phyloP scores from a whole-genome alignment of 2,797 vertebrate species.

The Crocidura indochinensis region DNA sequence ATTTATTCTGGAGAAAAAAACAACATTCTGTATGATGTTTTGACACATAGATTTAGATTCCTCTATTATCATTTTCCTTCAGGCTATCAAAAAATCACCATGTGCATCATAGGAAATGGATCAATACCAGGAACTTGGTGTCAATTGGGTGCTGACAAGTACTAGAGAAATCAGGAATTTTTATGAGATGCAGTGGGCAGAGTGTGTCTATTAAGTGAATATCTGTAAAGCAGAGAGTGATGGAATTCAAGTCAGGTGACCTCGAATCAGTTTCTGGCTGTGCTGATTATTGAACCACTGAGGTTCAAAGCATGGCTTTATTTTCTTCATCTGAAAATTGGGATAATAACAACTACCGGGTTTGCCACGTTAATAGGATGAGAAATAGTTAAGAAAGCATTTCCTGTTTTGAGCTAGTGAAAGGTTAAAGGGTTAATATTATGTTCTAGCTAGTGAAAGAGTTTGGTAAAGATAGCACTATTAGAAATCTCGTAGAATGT shows the following conservation, averaged over 20 bases:
- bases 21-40: constrained; percentile 38
- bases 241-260: not conserved
- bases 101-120: not conserved
- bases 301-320: not conserved
- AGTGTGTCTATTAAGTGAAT: not conserved
- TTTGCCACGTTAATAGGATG: not conserved
- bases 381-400: not conserved
- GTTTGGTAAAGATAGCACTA: not conserved
- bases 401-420: constrained; percentile 7
- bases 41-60: not conserved
- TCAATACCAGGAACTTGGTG: not conserved
- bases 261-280: not conserved
- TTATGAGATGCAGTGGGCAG: not conserved
- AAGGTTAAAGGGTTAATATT: not conserved
- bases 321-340: constrained; percentile 47
- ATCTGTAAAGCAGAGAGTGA: not conserved
- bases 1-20: constrained; percentile 72
- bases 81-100: constrained; percentile 3
- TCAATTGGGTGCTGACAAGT: not conserved
- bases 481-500: not conserved
- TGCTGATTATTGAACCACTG: constrained; percentile 16
- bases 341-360: not conserved
- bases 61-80: constrained; percentile 14
- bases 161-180: not conserved
- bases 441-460: not conserved